Percentiles rank a stretch among this genome's conserved stretches.
Conservation (phyloP, 1,140 invertebrate species). For the Ceratitis capitata region DNA sequence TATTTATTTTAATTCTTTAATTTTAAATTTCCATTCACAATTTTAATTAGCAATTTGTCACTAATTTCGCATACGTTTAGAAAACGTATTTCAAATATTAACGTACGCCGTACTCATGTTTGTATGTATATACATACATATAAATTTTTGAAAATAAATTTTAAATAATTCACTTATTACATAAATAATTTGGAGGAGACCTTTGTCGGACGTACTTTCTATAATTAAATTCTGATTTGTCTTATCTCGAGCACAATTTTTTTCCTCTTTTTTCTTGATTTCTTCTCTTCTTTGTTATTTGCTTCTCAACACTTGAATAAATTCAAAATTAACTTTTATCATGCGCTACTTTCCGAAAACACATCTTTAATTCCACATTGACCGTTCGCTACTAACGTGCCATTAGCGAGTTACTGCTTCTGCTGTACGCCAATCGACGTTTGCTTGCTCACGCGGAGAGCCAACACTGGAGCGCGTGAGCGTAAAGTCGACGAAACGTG, state of each 20-base stretch:
- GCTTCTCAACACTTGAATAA: background rate
- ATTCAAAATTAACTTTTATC: background rate
- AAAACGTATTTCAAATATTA: background rate
- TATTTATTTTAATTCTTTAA: no score
- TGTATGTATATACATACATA: no score
- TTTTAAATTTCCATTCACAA: background rate
- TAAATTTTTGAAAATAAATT: no score
- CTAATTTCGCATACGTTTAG: background rate
- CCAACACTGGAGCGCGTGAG: background rate
- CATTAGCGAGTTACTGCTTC: background rate
- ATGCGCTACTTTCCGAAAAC: background rate
- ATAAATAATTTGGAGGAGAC: no score
- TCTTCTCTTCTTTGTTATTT: background rate
- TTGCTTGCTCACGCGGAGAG: background rate
- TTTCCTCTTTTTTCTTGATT: background rate
- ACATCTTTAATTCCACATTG: background rate
- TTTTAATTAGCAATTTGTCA: background rate
- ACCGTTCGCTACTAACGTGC: constrained; percentile 18
- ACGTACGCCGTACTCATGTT: no score
- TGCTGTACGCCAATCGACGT: background rate
- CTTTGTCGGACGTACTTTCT: background rate
- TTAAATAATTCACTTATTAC: no score
- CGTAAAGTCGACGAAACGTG: background rate
- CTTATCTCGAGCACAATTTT: background rate
- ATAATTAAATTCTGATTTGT: background rate